Conservation (phyloP, 2,113 vertebrate genomes). For the Sula dactylatra region DNA sequence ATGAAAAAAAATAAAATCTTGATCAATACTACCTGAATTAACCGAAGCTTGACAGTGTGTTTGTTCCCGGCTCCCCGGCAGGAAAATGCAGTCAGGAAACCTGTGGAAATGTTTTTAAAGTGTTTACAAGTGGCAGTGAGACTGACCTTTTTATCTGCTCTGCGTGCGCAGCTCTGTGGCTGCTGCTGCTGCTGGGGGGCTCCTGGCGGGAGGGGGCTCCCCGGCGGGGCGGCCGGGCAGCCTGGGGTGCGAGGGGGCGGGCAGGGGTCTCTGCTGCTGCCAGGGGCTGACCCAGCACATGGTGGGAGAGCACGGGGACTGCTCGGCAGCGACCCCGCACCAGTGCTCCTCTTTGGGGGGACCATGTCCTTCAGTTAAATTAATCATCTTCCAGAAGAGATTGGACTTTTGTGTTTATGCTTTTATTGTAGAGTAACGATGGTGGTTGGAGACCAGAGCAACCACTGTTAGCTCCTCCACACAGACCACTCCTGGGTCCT, state of each 20-base stretch:
- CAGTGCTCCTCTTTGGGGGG: background rate
- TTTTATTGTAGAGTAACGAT: accelerated
- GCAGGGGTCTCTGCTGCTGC: background rate
- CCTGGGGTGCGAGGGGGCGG: background rate
- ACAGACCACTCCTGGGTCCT: background rate
- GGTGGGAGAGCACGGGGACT: background rate
- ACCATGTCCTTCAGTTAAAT: background rate
- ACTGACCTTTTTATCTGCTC: background rate
- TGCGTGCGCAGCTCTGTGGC: accelerated
- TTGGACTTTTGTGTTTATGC: background rate
- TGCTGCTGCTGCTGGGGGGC: accelerated
- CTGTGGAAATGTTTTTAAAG: background rate
- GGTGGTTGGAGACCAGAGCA: background rate
- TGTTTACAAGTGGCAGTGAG: background rate
- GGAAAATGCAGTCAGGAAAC: background rate
- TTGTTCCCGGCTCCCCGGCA: background rate
- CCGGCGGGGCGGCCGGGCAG: accelerated
- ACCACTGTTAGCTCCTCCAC: accelerated
- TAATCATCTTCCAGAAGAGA: background rate
- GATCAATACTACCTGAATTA: background rate
- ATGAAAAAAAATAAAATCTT: background rate
- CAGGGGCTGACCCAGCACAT: accelerated
- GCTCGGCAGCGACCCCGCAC: background rate
- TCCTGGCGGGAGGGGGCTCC: background rate
- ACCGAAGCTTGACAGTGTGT: background rate